A percentile compares a stretch with the other conserved stretches of the same genome.
Conservation (phyloP, 2,797 vertebrate genomes). For the Spea hammondii region DNA sequence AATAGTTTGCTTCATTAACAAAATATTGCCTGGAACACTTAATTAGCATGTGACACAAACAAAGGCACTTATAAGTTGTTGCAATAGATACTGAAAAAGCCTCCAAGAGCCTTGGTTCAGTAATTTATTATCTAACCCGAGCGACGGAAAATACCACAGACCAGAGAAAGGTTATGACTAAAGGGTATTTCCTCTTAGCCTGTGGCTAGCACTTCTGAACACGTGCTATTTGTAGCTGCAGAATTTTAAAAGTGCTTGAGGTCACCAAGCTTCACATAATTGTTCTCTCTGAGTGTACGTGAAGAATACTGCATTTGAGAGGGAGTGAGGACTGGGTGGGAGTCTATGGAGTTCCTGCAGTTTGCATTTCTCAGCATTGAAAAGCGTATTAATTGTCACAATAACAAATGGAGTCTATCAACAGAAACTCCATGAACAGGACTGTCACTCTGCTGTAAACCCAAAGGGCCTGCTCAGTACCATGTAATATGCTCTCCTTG, state of each 20-base stretch:
- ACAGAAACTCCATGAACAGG: neutral
- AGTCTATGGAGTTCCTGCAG: conserved; percentile 66
- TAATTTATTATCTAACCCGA: conserved; percentile 13
- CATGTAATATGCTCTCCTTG: no score
- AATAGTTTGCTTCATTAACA: no score
- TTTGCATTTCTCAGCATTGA: conserved; percentile 73
- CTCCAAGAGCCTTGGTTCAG: neutral
- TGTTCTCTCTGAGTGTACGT: conserved; percentile 68
- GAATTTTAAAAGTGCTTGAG: conserved; percentile 63
- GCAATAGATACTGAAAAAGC: no score
- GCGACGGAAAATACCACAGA: conserved; percentile 14
- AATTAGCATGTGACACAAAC: no score
- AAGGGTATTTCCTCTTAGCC: conserved; percentile 65
- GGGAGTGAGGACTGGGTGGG: conserved; percentile 27
- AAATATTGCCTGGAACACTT: no score
- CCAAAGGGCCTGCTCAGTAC: no score
- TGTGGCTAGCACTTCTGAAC: conserved; percentile 49
- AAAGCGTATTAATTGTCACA: conserved; percentile 61
- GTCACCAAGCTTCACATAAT: conserved; percentile 74
- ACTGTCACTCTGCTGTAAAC: neutral
- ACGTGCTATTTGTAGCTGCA: conserved; percentile 61
- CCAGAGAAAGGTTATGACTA: conserved; percentile 57
- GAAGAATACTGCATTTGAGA: conserved; percentile 59
- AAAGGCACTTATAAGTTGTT: no score
- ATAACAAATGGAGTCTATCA: conserved; percentile 31